Evolutionary conservation across 1,140 invertebrate species (phyloP).

Genomic region (Phenacoccus solenopsis): DNA sequence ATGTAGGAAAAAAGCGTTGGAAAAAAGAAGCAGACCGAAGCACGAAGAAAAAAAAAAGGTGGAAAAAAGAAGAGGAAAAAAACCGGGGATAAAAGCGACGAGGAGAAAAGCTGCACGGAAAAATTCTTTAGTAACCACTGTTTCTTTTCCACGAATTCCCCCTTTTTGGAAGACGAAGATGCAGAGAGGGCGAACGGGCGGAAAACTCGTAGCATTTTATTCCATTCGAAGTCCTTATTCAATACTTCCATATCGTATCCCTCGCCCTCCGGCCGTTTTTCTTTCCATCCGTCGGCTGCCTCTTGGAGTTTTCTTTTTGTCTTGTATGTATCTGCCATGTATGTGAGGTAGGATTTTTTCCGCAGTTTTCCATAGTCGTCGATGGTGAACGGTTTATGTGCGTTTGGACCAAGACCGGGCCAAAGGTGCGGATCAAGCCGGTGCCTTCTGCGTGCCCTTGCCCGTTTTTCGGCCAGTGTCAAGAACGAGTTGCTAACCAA

Average conservation of each 20-base stretch:
- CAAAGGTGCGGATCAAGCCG: too few species aligned
- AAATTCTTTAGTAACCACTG: conserved; percentile 5
- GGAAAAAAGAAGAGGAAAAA: conserved; percentile 17
- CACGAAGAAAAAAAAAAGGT: background rate
- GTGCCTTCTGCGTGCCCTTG: too few species aligned
- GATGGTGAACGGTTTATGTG: conserved; percentile 8
- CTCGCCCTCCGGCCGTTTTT: conserved; percentile 14
- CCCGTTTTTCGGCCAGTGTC: too few species aligned
- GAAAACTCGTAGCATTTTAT: conserved; percentile 12
- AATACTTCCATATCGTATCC: conserved; percentile 14
- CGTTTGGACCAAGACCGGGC: too few species aligned
- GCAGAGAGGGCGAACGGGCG: background rate
- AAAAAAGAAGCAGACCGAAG: background rate
- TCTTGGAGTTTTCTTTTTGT: conserved; percentile 4
- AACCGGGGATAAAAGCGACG: conserved; percentile 3
- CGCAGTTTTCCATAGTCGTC: conserved; percentile 14
- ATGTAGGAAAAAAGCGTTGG: background rate
- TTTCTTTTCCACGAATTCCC: conserved; percentile 13
- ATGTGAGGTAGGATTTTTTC: conserved; percentile 16
- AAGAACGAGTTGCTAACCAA: too few species aligned
- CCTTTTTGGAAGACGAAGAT: background rate
- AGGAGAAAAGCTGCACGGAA: background rate
- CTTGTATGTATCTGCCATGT: background rate
- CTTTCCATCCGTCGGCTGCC: conserved; percentile 4
- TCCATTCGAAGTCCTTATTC: conserved; percentile 15